phyloP scores from a whole-genome alignment of 2,797 vertebrate genomes.

The Peromyscus nudipes region DNA sequence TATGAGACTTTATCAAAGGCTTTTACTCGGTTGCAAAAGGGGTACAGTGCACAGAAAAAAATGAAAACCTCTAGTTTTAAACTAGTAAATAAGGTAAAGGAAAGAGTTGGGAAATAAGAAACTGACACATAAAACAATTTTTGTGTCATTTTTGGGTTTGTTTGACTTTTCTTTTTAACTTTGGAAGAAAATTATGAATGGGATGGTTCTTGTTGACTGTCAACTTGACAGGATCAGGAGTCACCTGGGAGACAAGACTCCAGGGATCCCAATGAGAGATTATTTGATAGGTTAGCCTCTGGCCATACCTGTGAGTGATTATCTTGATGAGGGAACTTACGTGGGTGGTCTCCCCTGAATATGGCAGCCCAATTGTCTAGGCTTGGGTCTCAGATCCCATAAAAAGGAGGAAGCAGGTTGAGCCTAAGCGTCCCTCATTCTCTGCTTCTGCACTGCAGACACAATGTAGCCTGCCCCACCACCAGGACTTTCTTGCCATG shows the following conservation, averaged over 20 bases:
- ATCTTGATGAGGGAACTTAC: neutral
- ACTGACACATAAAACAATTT: neutral
- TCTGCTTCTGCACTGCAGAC: neutral
- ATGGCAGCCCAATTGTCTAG: neutral
- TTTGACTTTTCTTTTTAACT: conserved; percentile 25
- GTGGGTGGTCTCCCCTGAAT: neutral
- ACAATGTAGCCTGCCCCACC: neutral
- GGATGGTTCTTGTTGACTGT: neutral
- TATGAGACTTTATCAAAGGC: neutral
- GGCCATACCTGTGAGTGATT: neutral
- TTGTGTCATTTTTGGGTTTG: neutral
- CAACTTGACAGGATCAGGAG: neutral
- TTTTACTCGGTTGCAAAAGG: neutral
- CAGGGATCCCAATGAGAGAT: neutral
- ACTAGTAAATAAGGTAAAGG: neutral
- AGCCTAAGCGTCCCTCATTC: neutral
- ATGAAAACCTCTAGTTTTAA: neutral
- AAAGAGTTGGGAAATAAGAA: neutral
- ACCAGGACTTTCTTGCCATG: too few relatives aligned
- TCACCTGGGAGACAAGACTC: neutral
- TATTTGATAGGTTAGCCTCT: neutral
- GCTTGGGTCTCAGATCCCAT: neutral
- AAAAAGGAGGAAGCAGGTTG: neutral
- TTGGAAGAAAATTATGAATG: neutral
- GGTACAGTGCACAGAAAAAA: neutral